Evolutionary conservation across 1,140 invertebrate species (phyloP).

Genomic region (Pentalonia nigronervosa): DNA sequence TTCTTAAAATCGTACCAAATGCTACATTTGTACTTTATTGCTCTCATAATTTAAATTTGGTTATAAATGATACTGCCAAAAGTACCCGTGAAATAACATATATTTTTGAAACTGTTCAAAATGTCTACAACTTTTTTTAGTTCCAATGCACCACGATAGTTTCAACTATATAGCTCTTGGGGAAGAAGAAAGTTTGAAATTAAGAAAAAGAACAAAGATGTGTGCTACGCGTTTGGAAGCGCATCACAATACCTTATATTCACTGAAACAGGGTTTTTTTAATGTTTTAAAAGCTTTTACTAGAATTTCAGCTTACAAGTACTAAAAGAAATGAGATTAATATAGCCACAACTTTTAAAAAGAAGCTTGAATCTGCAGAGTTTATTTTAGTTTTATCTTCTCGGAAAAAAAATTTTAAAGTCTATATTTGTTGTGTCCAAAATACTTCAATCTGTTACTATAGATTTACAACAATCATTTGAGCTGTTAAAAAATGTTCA

Average conservation of each 20-base stretch:
- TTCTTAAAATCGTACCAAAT: not conserved
- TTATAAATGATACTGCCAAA: not conserved
- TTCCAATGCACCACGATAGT: not conserved
- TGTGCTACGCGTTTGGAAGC: not conserved
- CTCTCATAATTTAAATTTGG: conserved; percentile 19
- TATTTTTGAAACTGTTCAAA: conserved; percentile 29
- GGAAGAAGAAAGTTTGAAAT: not conserved
- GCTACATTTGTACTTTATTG: conserved; percentile 26
- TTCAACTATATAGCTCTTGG: not conserved
- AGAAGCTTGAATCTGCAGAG: not conserved
- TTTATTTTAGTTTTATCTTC: conserved; percentile 6
- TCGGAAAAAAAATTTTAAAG: not conserved
- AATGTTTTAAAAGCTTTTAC: too few species aligned
- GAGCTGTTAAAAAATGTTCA: not conserved
- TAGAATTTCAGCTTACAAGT: not conserved
- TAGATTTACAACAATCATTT: not conserved
- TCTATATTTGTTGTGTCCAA: not conserved
- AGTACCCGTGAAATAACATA: not conserved
- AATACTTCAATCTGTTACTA: not conserved
- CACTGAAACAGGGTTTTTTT: too few species aligned
- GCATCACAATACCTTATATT: not conserved
- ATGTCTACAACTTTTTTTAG: conserved; percentile 35
- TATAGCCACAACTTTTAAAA: not conserved
- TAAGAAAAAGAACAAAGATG: not conserved
- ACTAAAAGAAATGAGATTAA: not conserved